phyloP scores from a whole-genome alignment of 2,888 invertebrate species.

The Oligia strigilis region DNA sequence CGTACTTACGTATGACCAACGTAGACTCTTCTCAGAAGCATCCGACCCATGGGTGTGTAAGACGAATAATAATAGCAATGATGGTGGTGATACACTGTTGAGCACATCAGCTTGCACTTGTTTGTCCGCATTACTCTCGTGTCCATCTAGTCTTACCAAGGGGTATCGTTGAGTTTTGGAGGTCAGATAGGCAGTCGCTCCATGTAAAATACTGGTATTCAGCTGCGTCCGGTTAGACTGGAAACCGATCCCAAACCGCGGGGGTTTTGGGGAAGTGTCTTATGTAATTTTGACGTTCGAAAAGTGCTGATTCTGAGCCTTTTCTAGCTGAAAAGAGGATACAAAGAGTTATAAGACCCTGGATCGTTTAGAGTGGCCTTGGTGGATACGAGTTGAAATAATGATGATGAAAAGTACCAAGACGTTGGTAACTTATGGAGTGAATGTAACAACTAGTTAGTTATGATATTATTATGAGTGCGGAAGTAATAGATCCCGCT shows the following conservation, averaged over 20 bases:
- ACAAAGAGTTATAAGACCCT: not conserved
- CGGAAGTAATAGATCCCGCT: conserved; percentile 72
- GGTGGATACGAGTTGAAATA: not conserved
- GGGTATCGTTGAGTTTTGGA: not conserved
- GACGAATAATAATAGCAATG: conserved; percentile 37
- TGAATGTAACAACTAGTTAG: conserved; percentile 33
- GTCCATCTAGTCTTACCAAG: not conserved
- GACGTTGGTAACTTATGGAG: conserved; percentile 1
- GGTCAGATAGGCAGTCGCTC: not conserved
- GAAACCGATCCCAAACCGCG: not conserved
- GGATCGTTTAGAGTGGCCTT: too few relatives aligned
- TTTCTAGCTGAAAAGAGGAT: not conserved
- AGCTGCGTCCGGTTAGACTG: not conserved
- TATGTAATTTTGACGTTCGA: not conserved
- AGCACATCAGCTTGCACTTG: not conserved
- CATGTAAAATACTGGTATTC: not conserved
- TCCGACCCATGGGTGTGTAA: conserved; percentile 23
- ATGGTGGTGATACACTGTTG: not conserved
- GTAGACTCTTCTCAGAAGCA: conserved; percentile 42
- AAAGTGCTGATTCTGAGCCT: not conserved
- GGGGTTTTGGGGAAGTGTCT: not conserved
- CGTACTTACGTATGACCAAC: conserved; percentile 40
- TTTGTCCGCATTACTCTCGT: not conserved
- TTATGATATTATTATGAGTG: conserved; percentile 66
- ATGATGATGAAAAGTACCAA: not conserved